Conservation (phyloP, 2,797 vertebrate species). For the Parambassis ranga region DNA sequence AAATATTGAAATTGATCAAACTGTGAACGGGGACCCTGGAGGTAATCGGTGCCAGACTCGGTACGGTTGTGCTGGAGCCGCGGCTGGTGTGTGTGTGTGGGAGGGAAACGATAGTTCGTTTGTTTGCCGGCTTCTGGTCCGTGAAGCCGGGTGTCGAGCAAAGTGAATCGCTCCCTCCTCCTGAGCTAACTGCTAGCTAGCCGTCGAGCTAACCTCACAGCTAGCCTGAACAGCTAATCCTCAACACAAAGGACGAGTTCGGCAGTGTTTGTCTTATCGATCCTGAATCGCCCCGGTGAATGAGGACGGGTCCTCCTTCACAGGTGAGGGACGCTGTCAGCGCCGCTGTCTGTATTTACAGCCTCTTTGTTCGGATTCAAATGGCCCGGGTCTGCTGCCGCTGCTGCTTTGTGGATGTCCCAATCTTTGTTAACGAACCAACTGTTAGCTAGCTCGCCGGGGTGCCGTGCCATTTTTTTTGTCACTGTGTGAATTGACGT, state of each 20-base stretch:
- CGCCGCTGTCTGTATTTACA: neutral
- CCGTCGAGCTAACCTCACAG: slow-evolving; percentile 59
- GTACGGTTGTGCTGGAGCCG: neutral
- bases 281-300: slow-evolving; percentile 52
- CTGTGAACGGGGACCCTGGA: neutral
- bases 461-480: slow-evolving; percentile 19
- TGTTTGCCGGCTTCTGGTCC: slow-evolving; percentile 21
- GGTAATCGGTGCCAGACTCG: neutral
- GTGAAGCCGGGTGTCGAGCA: slow-evolving; percentile 68
- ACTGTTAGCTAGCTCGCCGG: slow-evolving; percentile 58
- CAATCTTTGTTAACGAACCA: slow-evolving; percentile 53
- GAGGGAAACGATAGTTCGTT: neutral
- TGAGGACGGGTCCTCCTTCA: slow-evolving; percentile 59
- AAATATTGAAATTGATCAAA: slow-evolving; percentile 54
- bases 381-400: slow-evolving; percentile 1
- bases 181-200: slow-evolving; percentile 68
- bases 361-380: neutral
- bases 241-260: slow-evolving; percentile 62
- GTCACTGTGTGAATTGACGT: neutral
- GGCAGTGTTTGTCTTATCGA: slow-evolving; percentile 20
- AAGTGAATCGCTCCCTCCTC: slow-evolving; percentile 55
- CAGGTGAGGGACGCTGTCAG: slow-evolving; percentile 69
- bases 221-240: slow-evolving; percentile 62
- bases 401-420: slow-evolving; percentile 1
- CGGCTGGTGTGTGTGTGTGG: rapidly evolving